Evolutionary conservation across 2,888 invertebrate species (phyloP), one percentile per base, ranked within the genome.

Genomic region (Sarcophaga carnaria): DNA sequence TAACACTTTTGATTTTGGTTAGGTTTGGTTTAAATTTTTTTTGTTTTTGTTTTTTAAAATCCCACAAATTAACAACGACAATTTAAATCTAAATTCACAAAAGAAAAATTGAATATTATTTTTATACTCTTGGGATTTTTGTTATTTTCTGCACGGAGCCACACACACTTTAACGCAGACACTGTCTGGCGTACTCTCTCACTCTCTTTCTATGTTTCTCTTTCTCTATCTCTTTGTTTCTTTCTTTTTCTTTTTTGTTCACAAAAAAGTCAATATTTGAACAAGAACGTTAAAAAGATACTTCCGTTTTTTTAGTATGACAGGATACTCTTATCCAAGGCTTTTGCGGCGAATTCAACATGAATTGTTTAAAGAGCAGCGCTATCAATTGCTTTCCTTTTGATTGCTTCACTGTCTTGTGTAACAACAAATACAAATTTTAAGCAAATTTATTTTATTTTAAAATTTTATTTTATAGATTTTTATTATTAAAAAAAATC

Each of bases 261-360:
- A 17, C 54, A 54, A 54, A 54, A 49, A 54, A 4, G 54, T 54
- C 54, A 54, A 17, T 37, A 22, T 62, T 62, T 45, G 8, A 20
- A 20, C 5, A 25, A 64, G 5, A 25, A 64, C 22, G 64, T 64
- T 22, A 64, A 47, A 14, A 45, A 45, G 22, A 20, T 20, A 54
- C 12, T 17, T 14, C 12, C 17, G 54, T 37, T 37, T 37, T 37
- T 37, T 37, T 37, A 37, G 10, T 37, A 37, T 37, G 54, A 17
- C 54, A 54, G 54, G 54, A 54, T 17, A 14, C 54, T 54, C 14
- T 14, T 54, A 54, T 54, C 17, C 17, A 54, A 54, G 17, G 17
- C 54, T 27, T 78, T 75, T 75, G 69, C 80, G 85, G 88, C 88
- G 88, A 88, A 88, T 81, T 88, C 79, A 75, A 69, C 72, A 63